Evolutionary conservation across 2,888 invertebrate species (phyloP), one percentile per base, ranked within the genome.

Genomic region (Agrotis clavis): DNA sequence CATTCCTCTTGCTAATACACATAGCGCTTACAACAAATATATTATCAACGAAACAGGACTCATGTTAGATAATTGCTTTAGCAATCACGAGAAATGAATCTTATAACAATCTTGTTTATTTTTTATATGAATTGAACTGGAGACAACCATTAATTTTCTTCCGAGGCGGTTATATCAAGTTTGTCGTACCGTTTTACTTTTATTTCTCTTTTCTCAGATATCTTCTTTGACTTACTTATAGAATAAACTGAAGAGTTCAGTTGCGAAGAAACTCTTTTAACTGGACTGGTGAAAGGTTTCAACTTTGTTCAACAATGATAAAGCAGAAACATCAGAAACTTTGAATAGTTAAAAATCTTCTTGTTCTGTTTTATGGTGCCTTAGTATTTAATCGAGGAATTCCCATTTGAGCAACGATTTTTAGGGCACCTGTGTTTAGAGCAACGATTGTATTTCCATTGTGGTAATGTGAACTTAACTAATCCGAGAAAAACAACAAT

Each of bases 251-350:
- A 51, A 48, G 47, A 18, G 4, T 73, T 21, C 25, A 25, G 53
- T 74, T 63, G 25, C 19, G 14, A 64, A 19, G 3, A 48, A 71
- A 64, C 48, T 64, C 47, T 48, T 47, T 19, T 48, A 64, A 54
- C 25, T 4, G 16, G 63, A 63, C 48, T 16, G n/a, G 53, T 53
- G 25, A 73, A 50, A 73, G 47, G 18, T 48, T 73, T n/a, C 47
- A 71, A 74, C 35, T 63, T 74, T 54, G 63, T 62, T 62, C 14
- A 35, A 48, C 47, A 73, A 63, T 71, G 35, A 48, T 47, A 53
- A 53, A 21, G 21, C 19, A 35, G 35, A 18, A 61, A 62, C n/a
- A 35, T 48, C 53, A 48, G 16, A 4, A 53, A 73, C 21, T 53
- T 7, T 2, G 21, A 6, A 16, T 13, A n/a, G 16, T 53, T 51